Evolutionary conservation across 2,888 invertebrate species (phyloP).

Genomic region (Nomada fucata): DNA sequence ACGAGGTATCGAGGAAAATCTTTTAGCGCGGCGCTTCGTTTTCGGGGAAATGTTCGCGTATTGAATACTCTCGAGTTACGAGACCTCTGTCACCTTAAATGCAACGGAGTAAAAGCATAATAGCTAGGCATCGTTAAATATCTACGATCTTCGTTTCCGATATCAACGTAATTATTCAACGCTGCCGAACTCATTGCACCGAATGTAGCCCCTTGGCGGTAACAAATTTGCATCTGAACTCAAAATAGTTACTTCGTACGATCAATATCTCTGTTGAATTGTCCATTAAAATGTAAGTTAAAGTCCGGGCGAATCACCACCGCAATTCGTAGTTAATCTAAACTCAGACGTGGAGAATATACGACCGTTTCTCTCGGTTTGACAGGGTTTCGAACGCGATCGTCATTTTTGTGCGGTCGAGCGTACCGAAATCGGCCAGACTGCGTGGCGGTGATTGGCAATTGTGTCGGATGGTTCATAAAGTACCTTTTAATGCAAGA

Average conservation of each 20-base stretch:
- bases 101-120: no score
- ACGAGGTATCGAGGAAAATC: no score
- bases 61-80: no score
- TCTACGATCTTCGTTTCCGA: not conserved
- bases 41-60: no score
- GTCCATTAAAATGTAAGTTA: not conserved
- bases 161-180: not conserved
- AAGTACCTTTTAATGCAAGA: constrained; percentile 58
- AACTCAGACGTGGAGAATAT: not conserved
- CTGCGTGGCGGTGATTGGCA: constrained; percentile 48
- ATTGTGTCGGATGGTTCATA: constrained; percentile 55
- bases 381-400: constrained; percentile 37
- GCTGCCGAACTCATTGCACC: not conserved
- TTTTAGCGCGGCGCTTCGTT: no score
- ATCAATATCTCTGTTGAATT: not conserved
- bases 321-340: no score
- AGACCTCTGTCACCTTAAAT: no score
- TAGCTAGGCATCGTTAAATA: no score
- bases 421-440: constrained; percentile 38
- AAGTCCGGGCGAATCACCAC: not conserved
- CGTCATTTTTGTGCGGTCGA: constrained; percentile 45
- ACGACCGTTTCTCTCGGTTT: constrained; percentile 14
- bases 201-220: not conserved
- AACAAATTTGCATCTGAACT: not conserved
- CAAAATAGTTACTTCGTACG: not conserved